These are phyloP conservation scores for Mustelus asterias DNA, from an alignment of 2,113 vertebrate species.

Conservation along the genomic window DNA sequence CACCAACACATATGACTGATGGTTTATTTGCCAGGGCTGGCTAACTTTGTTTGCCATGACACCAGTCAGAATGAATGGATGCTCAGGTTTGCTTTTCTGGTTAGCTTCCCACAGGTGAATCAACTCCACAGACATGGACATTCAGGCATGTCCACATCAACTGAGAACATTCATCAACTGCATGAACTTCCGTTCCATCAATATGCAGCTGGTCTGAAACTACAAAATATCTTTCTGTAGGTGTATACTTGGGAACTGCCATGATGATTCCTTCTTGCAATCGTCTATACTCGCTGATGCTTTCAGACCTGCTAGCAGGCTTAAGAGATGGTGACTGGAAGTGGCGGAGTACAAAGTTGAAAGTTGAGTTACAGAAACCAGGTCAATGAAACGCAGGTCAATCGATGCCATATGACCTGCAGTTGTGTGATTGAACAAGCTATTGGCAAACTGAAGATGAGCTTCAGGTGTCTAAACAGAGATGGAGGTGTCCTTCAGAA, in stretches of 20 bases:
- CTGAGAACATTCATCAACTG: not conserved
- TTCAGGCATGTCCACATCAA: not conserved
- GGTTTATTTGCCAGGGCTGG: not conserved
- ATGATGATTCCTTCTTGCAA: too few species aligned
- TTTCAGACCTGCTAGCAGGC: too few species aligned
- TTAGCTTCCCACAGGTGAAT: not conserved
- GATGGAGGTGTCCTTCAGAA: not conserved
- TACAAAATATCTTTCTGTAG: too few species aligned
- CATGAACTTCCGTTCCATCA: not conserved
- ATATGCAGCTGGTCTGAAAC: too few species aligned
- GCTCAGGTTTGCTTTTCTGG: not conserved
- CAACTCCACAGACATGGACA: not conserved
- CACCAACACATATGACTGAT: not conserved
- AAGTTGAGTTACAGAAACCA: not conserved
- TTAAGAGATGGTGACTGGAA: not conserved
- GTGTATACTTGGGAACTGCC: too few species aligned
- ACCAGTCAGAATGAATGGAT: not conserved
- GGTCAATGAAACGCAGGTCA: not conserved
- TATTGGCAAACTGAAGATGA: not conserved
- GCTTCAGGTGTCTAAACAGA: not conserved
- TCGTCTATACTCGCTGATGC: too few species aligned
- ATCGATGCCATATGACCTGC: not conserved
- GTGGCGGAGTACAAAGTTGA: not conserved
- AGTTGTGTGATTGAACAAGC: not conserved
- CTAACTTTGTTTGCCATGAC: not conserved